These are phyloP conservation scores for Esox lucius DNA, from an alignment of 2,797 vertebrate genomes.

Conservation along the genomic window DNA sequence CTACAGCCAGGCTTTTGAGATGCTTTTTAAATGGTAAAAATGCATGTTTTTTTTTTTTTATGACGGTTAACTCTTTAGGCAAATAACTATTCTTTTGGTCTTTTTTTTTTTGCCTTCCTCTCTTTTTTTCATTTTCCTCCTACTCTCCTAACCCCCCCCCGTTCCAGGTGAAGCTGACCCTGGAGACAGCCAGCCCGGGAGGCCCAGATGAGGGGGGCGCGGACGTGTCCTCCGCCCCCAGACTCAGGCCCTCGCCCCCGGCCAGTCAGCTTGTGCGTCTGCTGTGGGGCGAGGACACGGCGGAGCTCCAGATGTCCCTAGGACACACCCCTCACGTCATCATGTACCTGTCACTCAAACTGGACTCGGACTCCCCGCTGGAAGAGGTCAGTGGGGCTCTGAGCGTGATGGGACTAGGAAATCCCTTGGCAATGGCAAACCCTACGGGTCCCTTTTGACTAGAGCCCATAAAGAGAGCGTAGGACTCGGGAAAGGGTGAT, in stretches of 20 bases:
- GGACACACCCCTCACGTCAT: conserved; percentile 80
- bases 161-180: conserved; percentile 87
- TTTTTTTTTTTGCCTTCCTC: background rate
- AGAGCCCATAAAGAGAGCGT: background rate
- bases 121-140: background rate
- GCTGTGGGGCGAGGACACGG: conserved; percentile 83
- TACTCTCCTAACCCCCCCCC: background rate
- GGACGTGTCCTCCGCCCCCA: conserved; percentile 5
- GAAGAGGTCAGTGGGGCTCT: conserved; percentile 79
- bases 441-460: background rate
- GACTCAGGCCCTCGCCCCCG: conserved; percentile 61
- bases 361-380: conserved; percentile 81
- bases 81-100: background rate
- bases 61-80: background rate
- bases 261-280: conserved; percentile 85
- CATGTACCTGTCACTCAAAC: conserved; percentile 89
- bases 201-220: conserved; percentile 42
- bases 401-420: background rate
- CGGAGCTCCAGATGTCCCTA: conserved; percentile 76
- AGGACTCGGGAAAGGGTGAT: background rate
- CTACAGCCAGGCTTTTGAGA: background rate
- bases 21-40: background rate
- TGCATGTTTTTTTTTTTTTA: background rate
- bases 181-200: conserved; percentile 78
- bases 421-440: background rate